Evolutionary conservation across 1,140 invertebrate species (phyloP).

Genomic region (Aphidius gifuensis): DNA sequence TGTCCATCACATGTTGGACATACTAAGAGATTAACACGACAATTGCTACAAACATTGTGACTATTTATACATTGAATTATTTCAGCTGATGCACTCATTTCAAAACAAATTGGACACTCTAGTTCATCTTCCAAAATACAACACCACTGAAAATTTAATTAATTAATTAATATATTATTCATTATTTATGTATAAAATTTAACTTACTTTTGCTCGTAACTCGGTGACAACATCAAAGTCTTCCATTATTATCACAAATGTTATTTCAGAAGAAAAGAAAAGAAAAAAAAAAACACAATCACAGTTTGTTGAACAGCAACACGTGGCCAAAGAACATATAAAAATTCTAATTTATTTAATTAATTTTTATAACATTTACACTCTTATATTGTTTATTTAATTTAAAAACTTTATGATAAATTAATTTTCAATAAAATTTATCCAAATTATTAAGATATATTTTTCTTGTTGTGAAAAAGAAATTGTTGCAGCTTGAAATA

Average conservation of each 20-base stretch:
- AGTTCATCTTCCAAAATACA: constrained; percentile 45
- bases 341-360: too few relatives aligned
- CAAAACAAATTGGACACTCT: constrained; percentile 55
- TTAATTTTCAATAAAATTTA: too few relatives aligned
- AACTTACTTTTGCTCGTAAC: neutral
- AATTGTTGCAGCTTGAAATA: too few relatives aligned
- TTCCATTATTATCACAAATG: neutral
- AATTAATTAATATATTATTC: neutral
- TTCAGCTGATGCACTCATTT: constrained; percentile 45
- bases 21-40: constrained; percentile 47
- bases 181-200: neutral
- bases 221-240: neutral
- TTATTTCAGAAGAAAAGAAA: neutral
- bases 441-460: too few relatives aligned
- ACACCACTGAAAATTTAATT: constrained; percentile 18
- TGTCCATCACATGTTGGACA: constrained; percentile 52
- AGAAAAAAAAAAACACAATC: neutral
- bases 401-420: too few relatives aligned
- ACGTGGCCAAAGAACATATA: too few relatives aligned
- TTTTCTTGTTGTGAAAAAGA: too few relatives aligned
- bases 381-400: too few relatives aligned
- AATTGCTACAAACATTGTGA: constrained; percentile 53
- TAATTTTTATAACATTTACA: too few relatives aligned
- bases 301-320: too few relatives aligned
- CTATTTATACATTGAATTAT: constrained; percentile 56